phyloP scores from a whole-genome alignment of 2,888 invertebrate species.

The Drosophila planitibia region DNA sequence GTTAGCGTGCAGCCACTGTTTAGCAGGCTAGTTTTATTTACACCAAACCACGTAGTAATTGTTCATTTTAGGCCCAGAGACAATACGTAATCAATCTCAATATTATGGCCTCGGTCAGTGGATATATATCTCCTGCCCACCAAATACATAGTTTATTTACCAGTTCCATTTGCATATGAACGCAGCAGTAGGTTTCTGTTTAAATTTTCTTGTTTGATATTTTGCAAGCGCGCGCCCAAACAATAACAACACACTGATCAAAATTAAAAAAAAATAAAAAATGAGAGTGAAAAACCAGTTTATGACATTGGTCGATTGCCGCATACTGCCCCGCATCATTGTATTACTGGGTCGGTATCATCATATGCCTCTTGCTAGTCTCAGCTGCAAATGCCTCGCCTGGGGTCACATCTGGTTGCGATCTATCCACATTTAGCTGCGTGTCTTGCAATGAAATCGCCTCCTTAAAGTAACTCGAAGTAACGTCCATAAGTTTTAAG shows the following conservation, averaged over 20 bases:
- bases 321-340: conserved; percentile 5
- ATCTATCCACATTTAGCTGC: not conserved
- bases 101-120: conserved; percentile 1
- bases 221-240: conserved; percentile 46
- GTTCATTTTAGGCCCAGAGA: conserved; percentile 17
- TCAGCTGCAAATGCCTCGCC: conserved; percentile 4
- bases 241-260: conserved; percentile 43
- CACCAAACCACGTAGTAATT: conserved; percentile 17
- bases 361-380: conserved; percentile 2
- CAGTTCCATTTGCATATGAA: conserved; percentile 41
- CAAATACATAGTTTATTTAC: conserved; percentile 22
- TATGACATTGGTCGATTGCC: conserved; percentile 45
- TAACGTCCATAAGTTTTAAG: not conserved
- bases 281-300: conserved; percentile 43
- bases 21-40: not conserved
- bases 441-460: not conserved
- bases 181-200: conserved; percentile 5
- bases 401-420: not conserved
- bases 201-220: conserved; percentile 36
- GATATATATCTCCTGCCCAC: not conserved
- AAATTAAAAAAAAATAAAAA: conserved; percentile 11
- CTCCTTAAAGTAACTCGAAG: not conserved
- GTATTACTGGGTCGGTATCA: conserved; percentile 7
- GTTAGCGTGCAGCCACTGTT: conserved; percentile 21
- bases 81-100: conserved; percentile 46